Conservation (phyloP, 2,113 vertebrate genomes). For the Chaetodon auriga region DNA sequence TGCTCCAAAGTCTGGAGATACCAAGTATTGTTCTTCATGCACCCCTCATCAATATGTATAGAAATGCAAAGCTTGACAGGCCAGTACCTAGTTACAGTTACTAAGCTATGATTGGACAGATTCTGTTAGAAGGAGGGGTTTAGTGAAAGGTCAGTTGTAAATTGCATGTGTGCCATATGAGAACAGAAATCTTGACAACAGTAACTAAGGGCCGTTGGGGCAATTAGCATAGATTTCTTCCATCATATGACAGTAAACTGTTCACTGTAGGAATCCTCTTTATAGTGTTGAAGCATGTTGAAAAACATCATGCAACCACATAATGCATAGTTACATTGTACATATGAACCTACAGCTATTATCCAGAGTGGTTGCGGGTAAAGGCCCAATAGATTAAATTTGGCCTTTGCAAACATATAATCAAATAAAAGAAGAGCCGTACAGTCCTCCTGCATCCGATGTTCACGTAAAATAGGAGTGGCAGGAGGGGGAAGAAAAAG, state of each 20-base stretch:
- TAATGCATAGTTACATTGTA: slow-evolving; percentile 28
- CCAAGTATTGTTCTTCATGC: too few relatives aligned
- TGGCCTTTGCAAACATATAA: slow-evolving; percentile 28
- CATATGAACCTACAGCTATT: not conserved
- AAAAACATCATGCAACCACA: not conserved
- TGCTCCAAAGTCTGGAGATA: too few relatives aligned
- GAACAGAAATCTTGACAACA: not conserved
- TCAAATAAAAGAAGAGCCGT: slow-evolving; percentile 22
- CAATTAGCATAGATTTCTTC: not conserved
- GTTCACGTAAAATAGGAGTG: slow-evolving; percentile 37
- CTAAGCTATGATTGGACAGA: too few relatives aligned
- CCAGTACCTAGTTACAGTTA: too few relatives aligned
- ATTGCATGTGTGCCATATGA: not conserved
- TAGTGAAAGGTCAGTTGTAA: too few relatives aligned
- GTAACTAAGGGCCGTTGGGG: not conserved
- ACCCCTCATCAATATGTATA: too few relatives aligned
- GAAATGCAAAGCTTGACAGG: too few relatives aligned
- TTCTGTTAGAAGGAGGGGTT: too few relatives aligned
- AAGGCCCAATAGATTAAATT: slow-evolving; percentile 20
- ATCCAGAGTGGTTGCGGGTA: slow-evolving; percentile 2
- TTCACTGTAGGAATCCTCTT: not conserved
- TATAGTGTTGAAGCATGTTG: too few relatives aligned
- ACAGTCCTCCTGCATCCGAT: slow-evolving; percentile 27
- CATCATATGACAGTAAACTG: not conserved
- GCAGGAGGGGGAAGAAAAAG: not conserved